Percentiles rank a stretch among this genome's conserved stretches.
These are phyloP conservation scores for Xanthostigma xanthostigma DNA, from an alignment of 2,888 invertebrate species.

Conservation along the genomic window DNA sequence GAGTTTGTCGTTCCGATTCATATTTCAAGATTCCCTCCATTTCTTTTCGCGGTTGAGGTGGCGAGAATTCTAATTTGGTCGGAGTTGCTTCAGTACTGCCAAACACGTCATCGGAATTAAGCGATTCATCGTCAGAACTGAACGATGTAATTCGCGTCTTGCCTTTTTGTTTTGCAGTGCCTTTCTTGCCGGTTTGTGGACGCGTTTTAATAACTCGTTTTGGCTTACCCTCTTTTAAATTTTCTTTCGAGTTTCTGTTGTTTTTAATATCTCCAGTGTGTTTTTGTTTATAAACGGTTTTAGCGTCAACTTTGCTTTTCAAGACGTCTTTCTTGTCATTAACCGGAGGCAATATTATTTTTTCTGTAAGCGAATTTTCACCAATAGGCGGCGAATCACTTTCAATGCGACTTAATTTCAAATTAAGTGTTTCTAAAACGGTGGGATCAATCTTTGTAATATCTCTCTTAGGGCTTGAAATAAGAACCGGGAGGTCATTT, in stretches of 20 bases:
- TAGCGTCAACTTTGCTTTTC: conserved; percentile 15
- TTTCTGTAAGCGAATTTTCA: conserved; percentile 40
- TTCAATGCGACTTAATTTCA: conserved; percentile 59
- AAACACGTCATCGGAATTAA: conserved; percentile 64
- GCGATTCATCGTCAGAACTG: conserved; percentile 60
- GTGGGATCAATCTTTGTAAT: conserved; percentile 56
- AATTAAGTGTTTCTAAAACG: conserved; percentile 50
- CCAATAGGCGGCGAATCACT: conserved; percentile 63
- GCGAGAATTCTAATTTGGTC: conserved; percentile 54
- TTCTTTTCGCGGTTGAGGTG: conserved; percentile 60
- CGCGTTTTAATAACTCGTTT: conserved; percentile 47
- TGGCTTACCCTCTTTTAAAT: conserved; percentile 44
- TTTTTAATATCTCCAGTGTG: conserved; percentile 27
- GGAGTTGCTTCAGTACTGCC: conserved; percentile 62
- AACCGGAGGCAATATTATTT: conserved; percentile 9
- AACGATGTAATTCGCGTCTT: conserved; percentile 63
- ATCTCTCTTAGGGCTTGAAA: conserved; percentile 55
- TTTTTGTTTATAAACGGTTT: conserved; percentile 12
- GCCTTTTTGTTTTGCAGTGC: conserved; percentile 44
- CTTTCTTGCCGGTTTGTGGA: conserved; percentile 41
- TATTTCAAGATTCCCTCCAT: conserved; percentile 57
- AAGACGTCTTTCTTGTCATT: conserved; percentile 12
- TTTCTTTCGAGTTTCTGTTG: conserved; percentile 10
- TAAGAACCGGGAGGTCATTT: conserved; percentile 37
- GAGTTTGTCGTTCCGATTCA: conserved; percentile 56